These are phyloP conservation scores for Melopsittacus undulatus DNA, from an alignment of 2,797 vertebrate genomes.

Conservation along the genomic window DNA sequence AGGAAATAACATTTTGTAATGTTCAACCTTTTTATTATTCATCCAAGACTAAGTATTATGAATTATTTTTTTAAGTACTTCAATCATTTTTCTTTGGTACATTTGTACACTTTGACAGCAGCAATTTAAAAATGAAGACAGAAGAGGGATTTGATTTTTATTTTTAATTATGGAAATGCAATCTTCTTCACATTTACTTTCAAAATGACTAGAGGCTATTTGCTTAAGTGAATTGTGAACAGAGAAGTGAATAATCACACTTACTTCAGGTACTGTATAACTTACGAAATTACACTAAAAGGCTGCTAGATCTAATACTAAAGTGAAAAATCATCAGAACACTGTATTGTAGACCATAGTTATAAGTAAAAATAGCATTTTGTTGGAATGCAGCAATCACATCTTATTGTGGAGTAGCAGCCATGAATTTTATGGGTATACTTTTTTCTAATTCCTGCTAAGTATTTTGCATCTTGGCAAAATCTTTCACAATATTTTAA, in stretches of 20 bases:
- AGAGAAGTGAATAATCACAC: constrained; percentile 31
- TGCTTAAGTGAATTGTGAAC: constrained; percentile 37
- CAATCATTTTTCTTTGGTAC: constrained; percentile 1
- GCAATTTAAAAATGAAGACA: constrained; percentile 15
- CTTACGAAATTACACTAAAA: constrained; percentile 5
- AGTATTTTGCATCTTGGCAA: not conserved
- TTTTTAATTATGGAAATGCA: constrained; percentile 7
- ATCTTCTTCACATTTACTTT: not conserved
- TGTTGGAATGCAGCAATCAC: not conserved
- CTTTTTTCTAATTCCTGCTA: not conserved
- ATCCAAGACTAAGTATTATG: constrained; percentile 12
- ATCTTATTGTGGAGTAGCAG: not conserved
- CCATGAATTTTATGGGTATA: not conserved
- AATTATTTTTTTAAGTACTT: not conserved
- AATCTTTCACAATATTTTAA: not conserved
- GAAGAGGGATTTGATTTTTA: constrained; percentile 2
- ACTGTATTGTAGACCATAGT: not conserved
- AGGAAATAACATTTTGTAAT: constrained; percentile 30
- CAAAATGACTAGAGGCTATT: constrained; percentile 41
- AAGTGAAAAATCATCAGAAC: not conserved
- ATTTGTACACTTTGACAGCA: constrained; percentile 32
- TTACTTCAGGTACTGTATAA: constrained; percentile 12
- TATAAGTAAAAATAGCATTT: not conserved
- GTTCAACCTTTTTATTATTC: constrained; percentile 39
- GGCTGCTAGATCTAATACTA: not conserved